phyloP scores from a whole-genome alignment of 2,888 invertebrate species.

The Dinocampus coccinellae region DNA sequence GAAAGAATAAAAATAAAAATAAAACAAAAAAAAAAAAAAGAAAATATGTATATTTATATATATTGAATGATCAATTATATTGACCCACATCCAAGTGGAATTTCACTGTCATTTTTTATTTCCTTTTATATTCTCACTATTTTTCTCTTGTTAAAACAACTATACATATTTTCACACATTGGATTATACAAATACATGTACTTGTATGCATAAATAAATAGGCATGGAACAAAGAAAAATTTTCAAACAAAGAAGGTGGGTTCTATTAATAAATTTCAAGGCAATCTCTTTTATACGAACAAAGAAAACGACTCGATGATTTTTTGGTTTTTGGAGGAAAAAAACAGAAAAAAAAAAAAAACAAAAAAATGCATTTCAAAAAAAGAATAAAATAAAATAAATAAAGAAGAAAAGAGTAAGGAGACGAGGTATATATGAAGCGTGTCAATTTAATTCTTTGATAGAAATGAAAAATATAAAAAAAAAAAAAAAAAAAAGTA shows the following conservation, averaged over 20 bases:
- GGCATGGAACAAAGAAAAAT: background rate
- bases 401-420: too few species aligned
- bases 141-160: background rate
- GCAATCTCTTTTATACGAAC: background rate
- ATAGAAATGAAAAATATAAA: too few species aligned
- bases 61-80: background rate
- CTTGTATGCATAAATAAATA: background rate
- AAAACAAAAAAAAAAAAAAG: background rate
- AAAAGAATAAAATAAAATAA: too few species aligned
- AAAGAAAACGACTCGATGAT: background rate
- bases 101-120: background rate
- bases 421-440: too few species aligned
- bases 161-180: background rate
- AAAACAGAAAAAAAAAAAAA: background rate
- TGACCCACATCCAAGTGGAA: background rate
- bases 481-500: too few species aligned
- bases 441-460: constrained; percentile 3
- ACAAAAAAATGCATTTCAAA: too few species aligned
- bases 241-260: background rate
- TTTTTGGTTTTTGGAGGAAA: background rate
- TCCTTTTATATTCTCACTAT: constrained; percentile 1
- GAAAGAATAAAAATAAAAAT: background rate
- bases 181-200: background rate
- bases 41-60: too few species aligned
- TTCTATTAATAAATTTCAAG: background rate